A percentile compares a stretch with the other conserved stretches of the same genome.
Conservation (phyloP, 1,140 invertebrate genomes). For the Habropoda laboriosa region DNA sequence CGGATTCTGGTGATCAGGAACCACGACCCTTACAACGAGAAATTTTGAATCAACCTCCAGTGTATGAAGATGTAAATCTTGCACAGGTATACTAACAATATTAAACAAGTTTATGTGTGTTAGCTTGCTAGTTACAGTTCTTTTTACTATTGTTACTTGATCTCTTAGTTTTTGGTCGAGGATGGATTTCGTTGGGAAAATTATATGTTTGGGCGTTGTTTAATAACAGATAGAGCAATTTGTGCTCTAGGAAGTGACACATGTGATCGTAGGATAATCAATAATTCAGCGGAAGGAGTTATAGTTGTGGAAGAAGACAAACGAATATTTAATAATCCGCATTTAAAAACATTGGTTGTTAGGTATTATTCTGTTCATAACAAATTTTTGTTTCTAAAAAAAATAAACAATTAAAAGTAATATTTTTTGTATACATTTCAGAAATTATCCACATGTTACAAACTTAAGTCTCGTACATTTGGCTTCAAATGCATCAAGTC, state of each 20-base stretch:
- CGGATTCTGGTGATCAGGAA: slow-evolving; percentile 59
- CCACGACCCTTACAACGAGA: slow-evolving; percentile 34
- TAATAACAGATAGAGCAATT: slow-evolving; percentile 77
- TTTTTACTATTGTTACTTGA: background rate
- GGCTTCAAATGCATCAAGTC: slow-evolving; percentile 82
- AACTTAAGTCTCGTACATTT: slow-evolving; percentile 85
- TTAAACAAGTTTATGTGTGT: too few species aligned
- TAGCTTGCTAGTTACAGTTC: background rate
- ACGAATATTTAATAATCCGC: slow-evolving; percentile 73
- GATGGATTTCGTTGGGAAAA: slow-evolving; percentile 52
- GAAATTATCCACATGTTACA: slow-evolving; percentile 85
- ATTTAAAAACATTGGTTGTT: slow-evolving; percentile 76
- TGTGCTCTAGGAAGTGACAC: slow-evolving; percentile 71
- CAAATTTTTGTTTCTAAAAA: background rate
- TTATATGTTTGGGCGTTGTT: slow-evolving; percentile 52
- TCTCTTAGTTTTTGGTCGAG: slow-evolving; percentile 55
- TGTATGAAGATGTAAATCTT: slow-evolving; percentile 72
- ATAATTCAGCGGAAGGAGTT: slow-evolving; percentile 62
- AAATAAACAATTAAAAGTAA: background rate
- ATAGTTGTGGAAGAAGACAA: slow-evolving; percentile 67
- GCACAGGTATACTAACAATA: slow-evolving; percentile 44
- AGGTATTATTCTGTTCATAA: slow-evolving; percentile 65
- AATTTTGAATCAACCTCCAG: slow-evolving; percentile 48
- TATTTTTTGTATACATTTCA: slow-evolving; percentile 75
- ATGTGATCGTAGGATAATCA: slow-evolving; percentile 66